These are phyloP conservation scores for Nebria brevicollis DNA, from an alignment of 2,888 invertebrate genomes.

Conservation along the genomic window DNA sequence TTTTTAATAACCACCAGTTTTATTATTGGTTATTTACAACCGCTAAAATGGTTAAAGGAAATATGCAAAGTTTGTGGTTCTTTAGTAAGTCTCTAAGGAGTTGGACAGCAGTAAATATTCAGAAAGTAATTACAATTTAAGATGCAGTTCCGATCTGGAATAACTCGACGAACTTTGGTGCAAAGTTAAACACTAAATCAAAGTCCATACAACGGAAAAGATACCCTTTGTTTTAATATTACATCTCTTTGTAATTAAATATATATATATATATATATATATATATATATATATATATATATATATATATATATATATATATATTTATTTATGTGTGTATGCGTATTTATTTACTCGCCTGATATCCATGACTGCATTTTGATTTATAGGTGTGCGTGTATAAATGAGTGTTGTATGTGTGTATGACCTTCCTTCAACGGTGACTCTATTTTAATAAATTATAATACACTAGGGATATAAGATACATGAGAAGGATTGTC, in stretches of 20 bases:
- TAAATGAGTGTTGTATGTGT: no score
- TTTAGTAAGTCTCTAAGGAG: constrained; percentile 26
- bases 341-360: neutral
- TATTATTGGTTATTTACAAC: constrained; percentile 43
- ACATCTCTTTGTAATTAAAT: neutral
- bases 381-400: neutral
- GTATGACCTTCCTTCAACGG: neutral
- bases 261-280: no score
- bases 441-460: constrained; percentile 14
- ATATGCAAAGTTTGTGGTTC: constrained; percentile 39
- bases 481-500: neutral
- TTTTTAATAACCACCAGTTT: constrained; percentile 12
- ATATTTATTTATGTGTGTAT: neutral
- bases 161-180: constrained; percentile 48
- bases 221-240: constrained; percentile 43
- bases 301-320: neutral
- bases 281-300: no score
- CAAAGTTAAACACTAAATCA: constrained; percentile 46
- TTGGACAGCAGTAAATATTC: constrained; percentile 59
- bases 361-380: neutral
- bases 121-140: constrained; percentile 59
- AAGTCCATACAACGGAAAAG: constrained; percentile 44
- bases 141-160: constrained; percentile 53
- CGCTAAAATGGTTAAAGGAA: constrained; percentile 41
- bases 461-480: neutral